Percentiles rank a stretch among this genome's conserved stretches.
Conservation (phyloP, 2,797 vertebrate species). For the Acrossocheilus fasciatus region DNA sequence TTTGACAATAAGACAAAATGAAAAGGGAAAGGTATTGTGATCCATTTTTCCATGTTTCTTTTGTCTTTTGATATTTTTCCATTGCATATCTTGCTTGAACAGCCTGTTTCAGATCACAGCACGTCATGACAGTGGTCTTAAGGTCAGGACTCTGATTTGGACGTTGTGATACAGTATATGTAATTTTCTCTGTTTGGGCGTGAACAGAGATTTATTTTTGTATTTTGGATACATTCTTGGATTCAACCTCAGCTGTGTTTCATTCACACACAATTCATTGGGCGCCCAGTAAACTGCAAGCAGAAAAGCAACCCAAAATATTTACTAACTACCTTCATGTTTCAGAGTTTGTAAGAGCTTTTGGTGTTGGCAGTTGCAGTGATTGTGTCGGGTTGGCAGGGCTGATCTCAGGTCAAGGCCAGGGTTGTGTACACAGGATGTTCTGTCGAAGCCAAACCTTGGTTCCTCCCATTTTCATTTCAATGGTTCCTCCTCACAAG, state of each 20-base stretch:
- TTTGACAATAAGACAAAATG: neutral
- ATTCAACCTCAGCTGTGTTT: neutral
- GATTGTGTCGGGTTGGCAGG: slow-evolving; percentile 9
- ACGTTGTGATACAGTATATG: neutral
- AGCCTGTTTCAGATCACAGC: neutral
- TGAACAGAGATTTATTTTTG: neutral
- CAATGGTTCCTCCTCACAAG: slow-evolving; percentile 49
- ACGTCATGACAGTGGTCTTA: neutral
- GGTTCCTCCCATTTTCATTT: slow-evolving; percentile 30
- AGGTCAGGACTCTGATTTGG: neutral
- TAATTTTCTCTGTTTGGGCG: neutral
- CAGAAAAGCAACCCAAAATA: neutral
- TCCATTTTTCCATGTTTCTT: neutral
- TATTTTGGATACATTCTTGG: neutral
- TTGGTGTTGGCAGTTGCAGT: neutral
- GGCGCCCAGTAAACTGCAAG: neutral
- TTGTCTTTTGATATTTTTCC: neutral
- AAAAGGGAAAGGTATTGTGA: neutral
- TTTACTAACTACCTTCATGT: neutral
- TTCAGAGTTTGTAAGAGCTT: neutral
- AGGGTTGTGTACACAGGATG: slow-evolving; percentile 55
- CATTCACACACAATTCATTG: neutral
- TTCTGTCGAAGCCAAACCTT: slow-evolving; percentile 50
- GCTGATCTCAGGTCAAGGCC: slow-evolving; percentile 41
- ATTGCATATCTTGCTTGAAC: neutral